Evolutionary conservation across 2,888 invertebrate genomes (phyloP), one percentile per base, ranked within the genome.

Genomic region (Dolichopus griseipennis): DNA sequence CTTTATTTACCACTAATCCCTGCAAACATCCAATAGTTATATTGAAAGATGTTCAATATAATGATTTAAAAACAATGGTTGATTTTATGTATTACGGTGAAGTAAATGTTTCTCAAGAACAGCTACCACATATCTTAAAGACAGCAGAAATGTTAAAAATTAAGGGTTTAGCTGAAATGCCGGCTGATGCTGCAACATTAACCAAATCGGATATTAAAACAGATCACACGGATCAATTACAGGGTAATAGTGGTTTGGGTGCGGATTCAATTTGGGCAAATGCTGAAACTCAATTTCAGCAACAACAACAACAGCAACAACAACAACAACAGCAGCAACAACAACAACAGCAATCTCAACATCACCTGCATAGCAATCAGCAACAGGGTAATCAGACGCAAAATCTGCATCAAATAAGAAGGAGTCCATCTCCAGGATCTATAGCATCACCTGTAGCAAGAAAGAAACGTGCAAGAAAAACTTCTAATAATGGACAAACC

Each of bases 71-170:
- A 77, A 91, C 91, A 37, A 91, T 94, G 86, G 92, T 94, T 12
- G 92, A 93, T 77, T 95, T 94, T 77, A 94, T 95, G 91, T 95
- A 95, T 79, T 91, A 91, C 75, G 95, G 95, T 0, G 93, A 93
- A 84, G 93, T 95, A 9, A 93, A 94, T 80, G 93, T 95, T 41
- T 92, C 93, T 1, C 92, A 93, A 77, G 93, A 93, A 75, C 92
- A 93, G 77, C 82, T 94, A 74, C 92, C 92, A 70, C 87, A 88
- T 81, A 87, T 89, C 74, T 82, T 88, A 70, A 87, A 93, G 85
- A 93, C 93, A 34, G 93, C 93, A 1, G 92, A 92, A 78, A 88
- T 90, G 79, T 84, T 94, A 66, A 93, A 93, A 83, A 92, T 94
- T 69, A 93, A 93, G 82, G 93, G 93, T 21, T 83, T 94, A 64